Base-by-base conservation (phyloP, 2,113 vertebrate species). In the Probosciger aterrimus region DNA sequence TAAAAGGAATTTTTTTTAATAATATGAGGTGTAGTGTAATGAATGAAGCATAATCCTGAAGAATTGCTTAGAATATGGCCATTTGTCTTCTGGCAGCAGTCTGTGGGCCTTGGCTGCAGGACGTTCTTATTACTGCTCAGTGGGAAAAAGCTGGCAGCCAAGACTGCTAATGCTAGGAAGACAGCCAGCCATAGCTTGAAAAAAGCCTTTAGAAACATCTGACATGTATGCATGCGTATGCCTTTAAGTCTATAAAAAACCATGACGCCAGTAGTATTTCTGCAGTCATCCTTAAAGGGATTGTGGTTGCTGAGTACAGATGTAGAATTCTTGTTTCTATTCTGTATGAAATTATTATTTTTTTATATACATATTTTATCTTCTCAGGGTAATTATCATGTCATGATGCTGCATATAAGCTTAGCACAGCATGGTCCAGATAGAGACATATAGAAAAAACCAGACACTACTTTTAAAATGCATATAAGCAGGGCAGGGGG, bases 1-100 rank as follows among this genome's bases (percentile, higher is more conserved):
- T 83, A 76, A 83, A 85, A 93, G 18, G 20, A 74, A 11, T 83
- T 96, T 94, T 86, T 90, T 68, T 78, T 90, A 78, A 75, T 88
- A 80, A 78, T 74, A 68, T 18, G 73, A 78, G 17, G 6, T 70
- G 14, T 28, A 76, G 11, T 18, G 33, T 78, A 93, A 88, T 57
- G 62, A 81, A 94, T 73, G 88, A 85, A 93, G 44, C 12, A 30
- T 94, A 92, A 86, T 89, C 27, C 25, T 92, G 86, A 94, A 65
- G 52, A 77, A 95, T 82, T 81, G 80, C 43, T 68, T 64, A 81
- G 64, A 88, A 71, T 31, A 33, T 18, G 33, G 31, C 47, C 55
- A 88, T 96, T 93, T 88, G 35, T 95, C 85, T 93, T 78, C 90
- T 78, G 27, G 46, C 33, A 93, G 71, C 27, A 83, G 30, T 55